A percentile compares a stretch with the other conserved stretches of the same genome.
These are phyloP conservation scores for Notoglanidium macrostoma DNA, from an alignment of 2,797 vertebrate genomes.

Conservation along the genomic window DNA sequence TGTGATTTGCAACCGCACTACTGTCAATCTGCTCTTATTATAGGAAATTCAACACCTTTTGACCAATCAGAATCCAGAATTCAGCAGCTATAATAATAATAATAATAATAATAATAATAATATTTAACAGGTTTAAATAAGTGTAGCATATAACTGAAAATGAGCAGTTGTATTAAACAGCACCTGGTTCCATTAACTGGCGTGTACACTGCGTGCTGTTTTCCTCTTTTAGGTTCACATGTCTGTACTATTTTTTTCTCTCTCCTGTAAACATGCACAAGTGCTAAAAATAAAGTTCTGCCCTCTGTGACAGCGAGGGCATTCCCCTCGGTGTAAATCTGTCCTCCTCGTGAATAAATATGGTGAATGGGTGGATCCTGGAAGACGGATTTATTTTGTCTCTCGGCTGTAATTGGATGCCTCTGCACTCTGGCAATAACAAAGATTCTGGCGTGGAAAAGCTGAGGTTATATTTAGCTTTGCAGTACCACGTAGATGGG, in stretches of 20 bases:
- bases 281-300: not conserved
- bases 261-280: not conserved
- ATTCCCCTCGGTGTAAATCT: conserved; percentile 23
- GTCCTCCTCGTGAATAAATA: conserved; percentile 26
- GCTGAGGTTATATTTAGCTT: conserved; percentile 40
- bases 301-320: conserved; percentile 1
- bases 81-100: not conserved
- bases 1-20: not conserved
- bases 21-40: not conserved
- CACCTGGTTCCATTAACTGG: not conserved
- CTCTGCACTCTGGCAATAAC: conserved; percentile 41
- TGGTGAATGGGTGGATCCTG: conserved; percentile 19
- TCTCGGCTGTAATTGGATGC: conserved; percentile 37
- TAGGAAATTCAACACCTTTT: not conserved
- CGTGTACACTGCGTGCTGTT: not conserved
- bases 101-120: not conserved
- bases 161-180: not conserved
- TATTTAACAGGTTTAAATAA: not conserved
- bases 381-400: conserved; percentile 36
- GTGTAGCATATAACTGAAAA: not conserved
- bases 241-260: not conserved
- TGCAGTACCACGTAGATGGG: conserved; percentile 28
- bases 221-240: not conserved
- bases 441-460: conserved; percentile 38
- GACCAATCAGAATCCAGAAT: not conserved